Base-by-base conservation (phyloP, 2,888 invertebrate genomes). In the Lithophane semibrunnea region DNA sequence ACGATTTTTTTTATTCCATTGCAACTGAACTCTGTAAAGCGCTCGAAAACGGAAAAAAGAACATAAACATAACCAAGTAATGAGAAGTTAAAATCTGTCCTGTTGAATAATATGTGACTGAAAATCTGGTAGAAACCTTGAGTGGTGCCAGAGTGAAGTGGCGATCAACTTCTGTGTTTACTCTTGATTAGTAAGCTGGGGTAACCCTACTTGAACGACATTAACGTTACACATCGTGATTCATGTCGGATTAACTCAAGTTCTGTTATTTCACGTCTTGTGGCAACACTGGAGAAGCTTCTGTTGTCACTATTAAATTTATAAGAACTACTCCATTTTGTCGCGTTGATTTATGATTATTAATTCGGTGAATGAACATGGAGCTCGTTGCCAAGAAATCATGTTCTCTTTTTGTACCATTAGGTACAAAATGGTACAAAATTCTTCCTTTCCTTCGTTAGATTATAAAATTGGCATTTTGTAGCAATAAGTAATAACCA, bases 161-260 rank as follows among this genome's bases (percentile, higher is more conserved):
- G 58, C 69, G 10, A 60, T 70, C n/a, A 42, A 44, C 21, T 67
- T 54, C 42, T 65, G 52, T 54, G 42, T 54, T 21, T 42, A 54
- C 8, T 64, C n/a, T 60, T 74, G 29, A 66, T 47, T 47, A 72
- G 58, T 73, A 29, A 44, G 58, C n/a, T 47, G 71, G 47, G 73
- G 70, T 81, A 83, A 80, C 86, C 86, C 87, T 86, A 75, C 72
- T 44, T 72, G 67, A 69, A 29, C 64, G 75, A 75, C 69, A 82
- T 80, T 86, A 86, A 78, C 71, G 79, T 78, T 82, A 78, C 80
- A 82, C 88, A 78, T 77, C 77, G 77, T 87, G 87, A 87, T 85
- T 86, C 82, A 87, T 77, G 86, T 81, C 67, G 75, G 80, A 87
- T 87, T 84, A 86, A 65, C 79, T 80, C 47, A 64, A 86, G 73